phyloP scores from a whole-genome alignment of 2,113 vertebrate species.

The Potamarius usumacintae region DNA sequence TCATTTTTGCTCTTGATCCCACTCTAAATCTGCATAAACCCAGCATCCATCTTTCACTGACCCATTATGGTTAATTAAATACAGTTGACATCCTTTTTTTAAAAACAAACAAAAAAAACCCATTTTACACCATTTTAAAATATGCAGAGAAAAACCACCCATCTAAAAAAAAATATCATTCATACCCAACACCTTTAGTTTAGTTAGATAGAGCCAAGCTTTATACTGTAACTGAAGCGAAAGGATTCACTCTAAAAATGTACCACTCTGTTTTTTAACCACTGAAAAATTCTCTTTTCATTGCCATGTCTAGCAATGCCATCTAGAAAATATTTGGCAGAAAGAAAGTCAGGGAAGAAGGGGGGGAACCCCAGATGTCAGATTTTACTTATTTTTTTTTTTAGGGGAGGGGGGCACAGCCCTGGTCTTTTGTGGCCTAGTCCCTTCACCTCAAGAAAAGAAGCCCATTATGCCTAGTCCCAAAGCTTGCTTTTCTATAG shows the following conservation, averaged over 20 bases:
- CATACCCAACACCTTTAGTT: background rate
- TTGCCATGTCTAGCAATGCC: background rate
- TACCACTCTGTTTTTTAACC: background rate
- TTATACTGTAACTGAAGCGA: background rate
- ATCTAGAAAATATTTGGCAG: background rate
- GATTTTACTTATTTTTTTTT: conserved; percentile 45
- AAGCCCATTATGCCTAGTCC: conserved; percentile 52
- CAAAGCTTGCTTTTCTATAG: conserved; percentile 56
- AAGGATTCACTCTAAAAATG: background rate
- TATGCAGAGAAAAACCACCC: background rate
- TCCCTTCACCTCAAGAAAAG: conserved; percentile 42
- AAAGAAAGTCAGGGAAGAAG: background rate
- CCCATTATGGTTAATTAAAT: conserved; percentile 57
- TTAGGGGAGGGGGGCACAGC: background rate
- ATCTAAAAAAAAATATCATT: background rate
- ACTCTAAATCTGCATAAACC: conserved; percentile 53
- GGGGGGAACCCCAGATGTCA: conserved; percentile 44
- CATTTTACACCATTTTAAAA: background rate
- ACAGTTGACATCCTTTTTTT: conserved; percentile 39
- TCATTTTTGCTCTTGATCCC: conserved; percentile 21
- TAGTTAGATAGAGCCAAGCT: background rate
- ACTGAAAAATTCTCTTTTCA: background rate
- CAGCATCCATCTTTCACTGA: conserved; percentile 3
- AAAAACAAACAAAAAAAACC: conserved; percentile 28
- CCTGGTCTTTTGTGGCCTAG: conserved; percentile 45